phyloP scores from a whole-genome alignment of 2,888 invertebrate species.

The Rotaria sp. region DNA sequence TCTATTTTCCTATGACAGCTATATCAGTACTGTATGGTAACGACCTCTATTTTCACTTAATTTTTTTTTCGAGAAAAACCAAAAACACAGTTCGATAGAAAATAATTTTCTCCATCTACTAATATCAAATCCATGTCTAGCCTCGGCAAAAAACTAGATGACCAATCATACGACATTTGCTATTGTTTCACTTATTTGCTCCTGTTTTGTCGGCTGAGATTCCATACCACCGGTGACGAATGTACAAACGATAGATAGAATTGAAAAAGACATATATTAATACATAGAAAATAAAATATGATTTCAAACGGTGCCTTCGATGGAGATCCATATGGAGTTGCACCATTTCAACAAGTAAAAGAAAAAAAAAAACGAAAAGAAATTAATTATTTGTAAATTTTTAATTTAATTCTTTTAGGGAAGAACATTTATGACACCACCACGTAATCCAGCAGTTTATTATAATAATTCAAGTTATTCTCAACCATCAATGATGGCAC shows the following conservation, averaged over 20 bases:
- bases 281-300: neutral
- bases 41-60: no score
- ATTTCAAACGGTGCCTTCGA: slow-evolving; percentile 2
- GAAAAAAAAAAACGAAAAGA: neutral
- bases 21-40: no score
- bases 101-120: no score
- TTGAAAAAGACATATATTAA: neutral
- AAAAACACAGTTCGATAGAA: no score
- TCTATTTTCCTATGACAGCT: no score
- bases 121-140: no score
- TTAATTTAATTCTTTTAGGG: neutral
- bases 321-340: neutral
- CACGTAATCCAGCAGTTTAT: neutral
- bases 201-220: neutral
- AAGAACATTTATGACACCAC: slow-evolving; percentile 21
- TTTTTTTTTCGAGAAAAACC: no score
- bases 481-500: neutral
- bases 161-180: no score
- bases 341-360: slow-evolving; percentile 28
- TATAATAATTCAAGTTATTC: slow-evolving; percentile 26
- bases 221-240: neutral
- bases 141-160: no score
- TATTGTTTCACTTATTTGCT: no score
- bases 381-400: neutral
- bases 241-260: slow-evolving; percentile 7